phyloP scores from a whole-genome alignment of 2,113 vertebrate species.

The Tetrao urogallus region DNA sequence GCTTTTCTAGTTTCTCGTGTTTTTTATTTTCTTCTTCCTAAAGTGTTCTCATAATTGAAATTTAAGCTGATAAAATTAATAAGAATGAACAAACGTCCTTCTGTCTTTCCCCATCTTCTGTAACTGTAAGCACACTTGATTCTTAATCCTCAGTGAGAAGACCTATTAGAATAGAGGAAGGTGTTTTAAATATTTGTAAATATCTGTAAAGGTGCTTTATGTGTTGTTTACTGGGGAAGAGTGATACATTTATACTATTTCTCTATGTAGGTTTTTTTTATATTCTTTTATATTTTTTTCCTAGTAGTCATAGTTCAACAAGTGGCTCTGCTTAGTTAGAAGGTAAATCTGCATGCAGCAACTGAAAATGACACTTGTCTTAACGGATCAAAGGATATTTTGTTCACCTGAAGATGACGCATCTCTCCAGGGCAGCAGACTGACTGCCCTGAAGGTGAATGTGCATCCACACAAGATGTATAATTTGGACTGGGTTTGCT shows the following conservation, averaged over 20 bases:
- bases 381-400: constrained; percentile 24
- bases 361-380: constrained; percentile 49
- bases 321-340: constrained; percentile 5
- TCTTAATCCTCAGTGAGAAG: background rate
- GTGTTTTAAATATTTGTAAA: background rate
- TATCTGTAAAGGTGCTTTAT: background rate
- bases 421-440: constrained; percentile 29
- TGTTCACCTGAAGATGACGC: constrained; percentile 8
- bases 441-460: constrained; percentile 23
- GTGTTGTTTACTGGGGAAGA: background rate
- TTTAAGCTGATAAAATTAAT: background rate
- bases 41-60: background rate
- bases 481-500: constrained; percentile 17
- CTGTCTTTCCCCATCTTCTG: background rate
- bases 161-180: background rate
- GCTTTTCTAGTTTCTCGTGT: background rate
- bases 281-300: background rate
- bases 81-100: background rate
- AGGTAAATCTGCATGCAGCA: constrained; percentile 1
- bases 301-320: background rate
- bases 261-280: background rate
- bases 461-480: background rate
- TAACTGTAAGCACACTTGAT: background rate
- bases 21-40: background rate
- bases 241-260: background rate